Conservation (phyloP, 1,140 invertebrate species). For the Sinonovacula constricta region DNA sequence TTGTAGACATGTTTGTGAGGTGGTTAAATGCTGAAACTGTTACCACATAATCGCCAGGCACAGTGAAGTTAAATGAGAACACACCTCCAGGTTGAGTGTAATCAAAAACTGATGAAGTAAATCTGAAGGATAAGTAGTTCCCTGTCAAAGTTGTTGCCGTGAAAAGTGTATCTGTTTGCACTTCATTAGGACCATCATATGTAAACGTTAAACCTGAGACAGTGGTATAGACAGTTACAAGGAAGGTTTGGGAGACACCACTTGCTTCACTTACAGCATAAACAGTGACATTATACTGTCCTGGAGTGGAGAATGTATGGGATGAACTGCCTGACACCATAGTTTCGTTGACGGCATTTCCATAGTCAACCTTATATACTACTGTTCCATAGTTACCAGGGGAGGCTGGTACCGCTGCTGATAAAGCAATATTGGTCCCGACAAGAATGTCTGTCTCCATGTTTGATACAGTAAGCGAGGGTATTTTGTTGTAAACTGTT, state of each 20-base stretch:
- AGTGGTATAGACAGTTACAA: slow-evolving; percentile 34
- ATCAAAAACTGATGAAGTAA: slow-evolving; percentile 42
- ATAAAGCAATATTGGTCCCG: background rate
- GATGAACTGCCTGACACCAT: background rate
- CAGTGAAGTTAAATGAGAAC: slow-evolving; percentile 43
- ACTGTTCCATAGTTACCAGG: slow-evolving; percentile 21
- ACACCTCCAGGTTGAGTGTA: background rate
- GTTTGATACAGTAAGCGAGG: background rate
- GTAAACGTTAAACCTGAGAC: slow-evolving; percentile 39
- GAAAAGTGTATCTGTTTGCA: slow-evolving; percentile 47
- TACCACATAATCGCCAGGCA: slow-evolving; percentile 44
- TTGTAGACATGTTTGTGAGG: no score
- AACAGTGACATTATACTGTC: slow-evolving; percentile 47
- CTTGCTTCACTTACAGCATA: slow-evolving; percentile 43
- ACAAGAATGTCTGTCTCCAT: background rate
- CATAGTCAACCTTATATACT: slow-evolving; percentile 19
- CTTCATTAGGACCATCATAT: slow-evolving; percentile 58
- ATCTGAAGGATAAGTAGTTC: slow-evolving; percentile 47
- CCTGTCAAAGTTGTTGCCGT: slow-evolving; percentile 27
- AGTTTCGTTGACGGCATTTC: slow-evolving; percentile 2
- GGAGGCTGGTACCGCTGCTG: slow-evolving; percentile 7
- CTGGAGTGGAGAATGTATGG: slow-evolving; percentile 29
- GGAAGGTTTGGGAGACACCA: background rate
- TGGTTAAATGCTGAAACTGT: slow-evolving; percentile 29
- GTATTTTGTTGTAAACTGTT: slow-evolving; percentile 31